phyloP scores from a whole-genome alignment of 1,140 invertebrate genomes.

The Dendrolimus kikuchii region DNA sequence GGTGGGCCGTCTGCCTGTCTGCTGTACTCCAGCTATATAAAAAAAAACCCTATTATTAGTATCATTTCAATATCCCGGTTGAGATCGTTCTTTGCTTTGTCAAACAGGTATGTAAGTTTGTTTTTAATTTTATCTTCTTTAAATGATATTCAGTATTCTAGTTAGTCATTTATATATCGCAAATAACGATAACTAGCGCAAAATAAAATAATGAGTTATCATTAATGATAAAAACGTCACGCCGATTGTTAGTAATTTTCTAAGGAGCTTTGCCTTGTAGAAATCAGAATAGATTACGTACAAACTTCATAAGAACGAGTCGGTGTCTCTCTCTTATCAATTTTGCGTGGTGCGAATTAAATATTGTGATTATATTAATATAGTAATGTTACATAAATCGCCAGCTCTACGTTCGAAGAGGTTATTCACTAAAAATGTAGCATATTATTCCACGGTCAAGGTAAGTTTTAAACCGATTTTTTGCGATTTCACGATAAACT shows the following conservation, averaged over 20 bases:
- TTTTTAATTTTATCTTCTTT: too few relatives aligned
- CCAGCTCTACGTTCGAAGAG: conserved; percentile 38
- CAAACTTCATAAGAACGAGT: conserved; percentile 28
- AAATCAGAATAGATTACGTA: conserved; percentile 27
- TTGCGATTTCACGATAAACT: too few relatives aligned
- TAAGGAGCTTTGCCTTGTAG: conserved; percentile 25
- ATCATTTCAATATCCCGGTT: too few relatives aligned
- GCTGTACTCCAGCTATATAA: too few relatives aligned
- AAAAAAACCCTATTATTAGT: too few relatives aligned
- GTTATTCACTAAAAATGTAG: conserved; percentile 34
- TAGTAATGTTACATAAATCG: conserved; percentile 46
- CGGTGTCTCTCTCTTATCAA: conserved; percentile 1
- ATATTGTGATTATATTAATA: conserved; percentile 6
- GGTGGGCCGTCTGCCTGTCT: too few relatives aligned
- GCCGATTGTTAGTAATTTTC: conserved; percentile 32
- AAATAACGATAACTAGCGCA: background rate
- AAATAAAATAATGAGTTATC: conserved; percentile 14
- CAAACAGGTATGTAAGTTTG: too few relatives aligned
- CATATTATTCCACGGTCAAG: conserved; percentile 47
- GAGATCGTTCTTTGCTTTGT: too few relatives aligned
- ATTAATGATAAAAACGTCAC: conserved; percentile 28
- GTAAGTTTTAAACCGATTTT: conserved; percentile 22
- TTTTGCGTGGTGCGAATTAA: conserved; percentile 1
- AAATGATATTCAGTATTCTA: too few relatives aligned
- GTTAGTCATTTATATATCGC: too few relatives aligned